These are phyloP conservation scores for Eupithecia tripunctaria DNA, from an alignment of 2,888 invertebrate genomes.

Conservation along the genomic window DNA sequence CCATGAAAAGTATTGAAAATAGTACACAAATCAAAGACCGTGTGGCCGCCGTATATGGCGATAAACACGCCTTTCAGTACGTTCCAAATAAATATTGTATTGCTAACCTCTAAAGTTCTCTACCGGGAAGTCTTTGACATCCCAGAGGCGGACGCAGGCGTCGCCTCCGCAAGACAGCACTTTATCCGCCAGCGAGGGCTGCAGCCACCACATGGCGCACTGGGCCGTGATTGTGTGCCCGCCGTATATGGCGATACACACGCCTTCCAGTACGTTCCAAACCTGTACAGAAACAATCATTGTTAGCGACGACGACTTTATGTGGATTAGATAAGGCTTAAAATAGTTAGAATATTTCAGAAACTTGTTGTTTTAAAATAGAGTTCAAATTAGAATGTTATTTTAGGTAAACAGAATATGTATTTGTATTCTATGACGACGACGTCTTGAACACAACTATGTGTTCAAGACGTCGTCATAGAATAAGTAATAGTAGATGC, in stretches of 20 bases:
- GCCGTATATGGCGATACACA: conserved; percentile 84
- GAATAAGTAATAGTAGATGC: too few relatives aligned
- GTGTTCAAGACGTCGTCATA: too few relatives aligned
- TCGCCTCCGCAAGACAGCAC: conserved; percentile 88
- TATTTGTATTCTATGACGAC: too few relatives aligned
- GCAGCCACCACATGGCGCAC: conserved; percentile 87
- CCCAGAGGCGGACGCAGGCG: conserved; percentile 87
- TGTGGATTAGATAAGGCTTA: too few relatives aligned
- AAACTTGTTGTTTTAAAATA: too few relatives aligned
- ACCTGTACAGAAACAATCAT: conserved; percentile 51
- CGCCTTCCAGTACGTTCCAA: conserved; percentile 60
- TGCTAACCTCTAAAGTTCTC: conserved; percentile 46
- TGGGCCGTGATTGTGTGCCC: conserved; percentile 83
- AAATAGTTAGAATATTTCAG: too few relatives aligned
- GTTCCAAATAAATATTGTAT: conserved; percentile 54
- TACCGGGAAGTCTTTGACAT: conserved; percentile 74
- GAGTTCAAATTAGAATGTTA: too few relatives aligned
- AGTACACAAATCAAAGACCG: conserved; percentile 49
- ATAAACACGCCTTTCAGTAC: conserved; percentile 63
- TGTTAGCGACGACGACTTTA: too few relatives aligned
- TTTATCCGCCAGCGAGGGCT: conserved; percentile 79
- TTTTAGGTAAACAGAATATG: too few relatives aligned
- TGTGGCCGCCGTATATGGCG: conserved; percentile 85
- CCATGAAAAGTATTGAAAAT: too few relatives aligned
- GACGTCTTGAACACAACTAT: too few relatives aligned